Evolutionary conservation across 2,797 vertebrate species (phyloP), one percentile per base, ranked within the genome.

Genomic region (Esox masquinongy): DNA sequence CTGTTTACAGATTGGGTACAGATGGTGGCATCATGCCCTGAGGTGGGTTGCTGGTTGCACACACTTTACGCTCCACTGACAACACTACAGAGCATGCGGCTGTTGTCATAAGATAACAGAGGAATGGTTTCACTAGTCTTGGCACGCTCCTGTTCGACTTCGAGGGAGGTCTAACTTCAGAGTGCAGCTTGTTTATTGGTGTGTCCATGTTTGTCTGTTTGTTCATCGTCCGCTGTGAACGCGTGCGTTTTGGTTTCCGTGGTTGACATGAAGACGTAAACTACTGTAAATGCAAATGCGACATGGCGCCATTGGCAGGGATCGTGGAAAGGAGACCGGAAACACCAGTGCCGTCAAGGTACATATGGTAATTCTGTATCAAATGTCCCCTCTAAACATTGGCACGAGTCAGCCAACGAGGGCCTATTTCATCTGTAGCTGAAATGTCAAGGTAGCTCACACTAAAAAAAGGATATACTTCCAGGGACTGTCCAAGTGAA

Each of bases 1-100:
- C 63, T 66, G 64, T 67, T 17, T 67, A 67, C 64, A 34, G 64
- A 67, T 29, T 67, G 26, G 64, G 31, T 34, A 67, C 64, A 67
- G 64, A 67, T 67, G 64, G 64, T 67, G 64, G 64, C 64, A 67
- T 34, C 64, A 9, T 34, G 64, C 31, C 64, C 64, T 67, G 64
- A 36, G 64, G 31, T 67, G 63, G 26, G 39, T 7, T 43, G 64
- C 26, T 36, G 16, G 26, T 67, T 19, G 17, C 64, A 67, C 64
- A 67, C 64, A 67, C 64, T 67, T 67, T 16, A 67, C 29, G 29
- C 63, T 34, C 63, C 24, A 17, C 34, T 61, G 71, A 39, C 29
- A 73, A 36, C 11, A 72, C 9, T 24, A 24, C 22, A 61, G 56
- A 67, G 26, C 64, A 16, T 24, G 11, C 22, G 47, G 49, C 70